Evolutionary conservation across 2,797 vertebrate genomes (phyloP).

Genomic region (Choloepus didactylus): DNA sequence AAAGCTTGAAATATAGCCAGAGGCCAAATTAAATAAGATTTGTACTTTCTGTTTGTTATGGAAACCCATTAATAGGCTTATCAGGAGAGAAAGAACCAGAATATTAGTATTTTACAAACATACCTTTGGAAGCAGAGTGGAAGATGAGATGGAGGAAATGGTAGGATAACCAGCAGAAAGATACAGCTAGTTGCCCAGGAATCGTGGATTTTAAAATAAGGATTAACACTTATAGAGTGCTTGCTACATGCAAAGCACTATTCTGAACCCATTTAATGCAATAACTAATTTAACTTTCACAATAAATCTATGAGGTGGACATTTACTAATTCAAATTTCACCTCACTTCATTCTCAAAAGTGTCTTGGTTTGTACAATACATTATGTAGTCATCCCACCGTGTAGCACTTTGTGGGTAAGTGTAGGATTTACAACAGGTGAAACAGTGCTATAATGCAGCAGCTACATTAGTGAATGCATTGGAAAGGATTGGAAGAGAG

Average conservation of each 20-base stretch:
- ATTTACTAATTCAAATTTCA: neutral
- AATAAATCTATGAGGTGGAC: neutral
- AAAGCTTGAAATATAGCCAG: neutral
- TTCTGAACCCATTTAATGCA: neutral
- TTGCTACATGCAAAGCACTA: neutral
- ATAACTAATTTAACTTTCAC: neutral
- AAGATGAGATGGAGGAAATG: neutral
- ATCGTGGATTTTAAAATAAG: neutral
- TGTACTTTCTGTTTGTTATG: neutral
- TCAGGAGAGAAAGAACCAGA: neutral
- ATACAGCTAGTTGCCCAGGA: neutral
- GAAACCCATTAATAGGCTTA: neutral
- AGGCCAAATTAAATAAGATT: neutral
- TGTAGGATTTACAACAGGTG: neutral
- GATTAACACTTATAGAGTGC: neutral
- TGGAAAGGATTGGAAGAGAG: neutral
- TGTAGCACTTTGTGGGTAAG: neutral
- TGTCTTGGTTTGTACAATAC: neutral
- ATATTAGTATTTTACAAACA: neutral
- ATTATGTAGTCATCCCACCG: fast-evolving
- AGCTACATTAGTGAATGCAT: neutral
- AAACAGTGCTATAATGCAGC: neutral
- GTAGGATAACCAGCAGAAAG: neutral
- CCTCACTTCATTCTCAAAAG: neutral
- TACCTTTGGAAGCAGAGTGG: neutral